phyloP scores from a whole-genome alignment of 2,888 invertebrate species.

The Rhagophthalmus giganteus region DNA sequence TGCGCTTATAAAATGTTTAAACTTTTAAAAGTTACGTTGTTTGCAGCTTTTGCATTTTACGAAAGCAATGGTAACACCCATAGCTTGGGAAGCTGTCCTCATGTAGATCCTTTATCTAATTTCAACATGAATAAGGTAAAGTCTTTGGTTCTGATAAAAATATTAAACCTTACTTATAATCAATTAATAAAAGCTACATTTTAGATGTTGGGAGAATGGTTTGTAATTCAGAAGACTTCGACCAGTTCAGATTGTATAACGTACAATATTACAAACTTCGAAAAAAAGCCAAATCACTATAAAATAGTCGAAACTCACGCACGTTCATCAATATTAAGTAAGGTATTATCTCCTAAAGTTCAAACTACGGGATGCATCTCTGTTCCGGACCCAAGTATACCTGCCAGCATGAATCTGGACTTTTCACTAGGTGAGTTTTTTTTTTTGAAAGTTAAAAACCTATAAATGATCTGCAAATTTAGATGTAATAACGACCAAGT shows the following conservation, averaged over 20 bases:
- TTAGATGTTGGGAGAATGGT: constrained; percentile 8
- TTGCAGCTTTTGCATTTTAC: not conserved
- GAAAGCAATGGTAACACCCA: not conserved
- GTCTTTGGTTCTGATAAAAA: no score
- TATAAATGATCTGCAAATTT: no score
- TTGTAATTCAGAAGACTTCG: constrained; percentile 2
- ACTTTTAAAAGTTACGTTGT: not conserved
- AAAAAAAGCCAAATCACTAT: not conserved
- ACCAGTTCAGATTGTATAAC: not conserved
- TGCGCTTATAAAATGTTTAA: no score
- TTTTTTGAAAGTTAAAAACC: no score
- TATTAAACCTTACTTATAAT: no score
- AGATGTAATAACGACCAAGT: constrained; percentile 76
- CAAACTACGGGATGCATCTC: not conserved
- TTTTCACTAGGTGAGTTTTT: no score
- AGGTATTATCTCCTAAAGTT: constrained; percentile 2
- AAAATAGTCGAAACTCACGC: not conserved
- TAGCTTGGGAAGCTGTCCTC: not conserved
- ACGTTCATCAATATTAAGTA: not conserved
- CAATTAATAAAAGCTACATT: no score
- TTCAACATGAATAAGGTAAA: not conserved
- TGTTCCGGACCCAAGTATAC: not conserved
- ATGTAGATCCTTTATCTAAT: not conserved
- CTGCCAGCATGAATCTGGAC: constrained; percentile 1
- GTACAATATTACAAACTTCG: not conserved